These are phyloP conservation scores for Tapirus terrestris DNA, from an alignment of 2,113 vertebrate species.

Conservation along the genomic window DNA sequence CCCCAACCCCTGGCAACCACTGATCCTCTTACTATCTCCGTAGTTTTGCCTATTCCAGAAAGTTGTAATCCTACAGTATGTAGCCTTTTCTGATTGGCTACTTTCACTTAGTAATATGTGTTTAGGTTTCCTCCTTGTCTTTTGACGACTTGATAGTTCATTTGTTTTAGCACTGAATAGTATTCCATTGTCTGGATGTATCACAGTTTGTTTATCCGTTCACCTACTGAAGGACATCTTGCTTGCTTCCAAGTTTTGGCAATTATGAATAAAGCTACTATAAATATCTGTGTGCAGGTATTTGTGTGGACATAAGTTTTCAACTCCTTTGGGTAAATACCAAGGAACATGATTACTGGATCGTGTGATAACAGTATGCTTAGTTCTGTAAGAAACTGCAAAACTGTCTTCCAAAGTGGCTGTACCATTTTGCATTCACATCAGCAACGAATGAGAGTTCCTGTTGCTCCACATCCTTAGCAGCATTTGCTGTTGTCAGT, in stretches of 20 bases:
- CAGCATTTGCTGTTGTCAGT: background rate
- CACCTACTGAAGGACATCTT: background rate
- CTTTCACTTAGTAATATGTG: background rate
- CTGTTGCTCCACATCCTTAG: background rate
- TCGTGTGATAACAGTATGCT: background rate
- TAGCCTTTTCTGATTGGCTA: background rate
- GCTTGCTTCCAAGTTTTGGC: background rate
- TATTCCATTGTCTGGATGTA: background rate
- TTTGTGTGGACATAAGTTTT: background rate
- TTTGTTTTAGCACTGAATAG: background rate
- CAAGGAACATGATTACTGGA: background rate
- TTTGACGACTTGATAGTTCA: background rate
- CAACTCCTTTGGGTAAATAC: background rate
- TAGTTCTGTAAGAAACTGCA: background rate
- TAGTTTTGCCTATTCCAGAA: background rate
- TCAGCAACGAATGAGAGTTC: background rate
- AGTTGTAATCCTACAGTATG: too few relatives aligned
- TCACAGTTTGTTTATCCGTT: background rate
- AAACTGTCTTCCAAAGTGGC: background rate
- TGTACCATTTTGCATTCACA: background rate
- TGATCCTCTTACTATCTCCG: background rate
- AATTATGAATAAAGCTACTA: background rate
- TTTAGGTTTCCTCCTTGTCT: background rate
- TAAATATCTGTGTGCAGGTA: background rate
- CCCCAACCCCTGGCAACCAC: rapidly evolving